Conservation (phyloP, 2,888 invertebrate species). For the Tenthredo livida region DNA sequence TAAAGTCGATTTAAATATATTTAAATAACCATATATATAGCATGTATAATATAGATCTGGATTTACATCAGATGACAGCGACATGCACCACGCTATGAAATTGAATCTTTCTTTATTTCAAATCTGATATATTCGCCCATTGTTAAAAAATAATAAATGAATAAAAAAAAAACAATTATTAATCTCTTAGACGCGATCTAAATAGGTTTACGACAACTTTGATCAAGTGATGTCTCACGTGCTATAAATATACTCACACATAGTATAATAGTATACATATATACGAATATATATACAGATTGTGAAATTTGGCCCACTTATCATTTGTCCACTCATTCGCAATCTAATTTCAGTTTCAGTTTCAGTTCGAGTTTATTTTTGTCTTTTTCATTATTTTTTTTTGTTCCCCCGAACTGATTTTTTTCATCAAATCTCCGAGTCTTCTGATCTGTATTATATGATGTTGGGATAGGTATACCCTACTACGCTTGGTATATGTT, state of each 20-base stretch:
- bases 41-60: background rate
- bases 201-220: background rate
- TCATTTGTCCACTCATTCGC: constrained; percentile 12
- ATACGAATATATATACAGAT: too few species aligned
- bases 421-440: background rate
- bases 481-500: background rate
- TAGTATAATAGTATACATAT: too few species aligned
- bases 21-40: background rate
- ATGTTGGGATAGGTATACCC: background rate
- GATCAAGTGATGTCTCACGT: background rate
- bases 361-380: background rate
- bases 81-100: background rate
- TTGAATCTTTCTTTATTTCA: background rate
- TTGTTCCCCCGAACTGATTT: background rate
- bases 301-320: background rate
- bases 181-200: background rate
- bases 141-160: background rate
- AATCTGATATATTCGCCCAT: background rate
- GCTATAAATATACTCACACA: background rate
- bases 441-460: background rate
- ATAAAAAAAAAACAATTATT: background rate
- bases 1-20: constrained; percentile 16
- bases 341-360: constrained; percentile 1
- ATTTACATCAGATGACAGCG: background rate
- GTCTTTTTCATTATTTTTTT: background rate